These are phyloP conservation scores for Ophion slaviceki DNA, from an alignment of 2,888 invertebrate species.

Conservation along the genomic window DNA sequence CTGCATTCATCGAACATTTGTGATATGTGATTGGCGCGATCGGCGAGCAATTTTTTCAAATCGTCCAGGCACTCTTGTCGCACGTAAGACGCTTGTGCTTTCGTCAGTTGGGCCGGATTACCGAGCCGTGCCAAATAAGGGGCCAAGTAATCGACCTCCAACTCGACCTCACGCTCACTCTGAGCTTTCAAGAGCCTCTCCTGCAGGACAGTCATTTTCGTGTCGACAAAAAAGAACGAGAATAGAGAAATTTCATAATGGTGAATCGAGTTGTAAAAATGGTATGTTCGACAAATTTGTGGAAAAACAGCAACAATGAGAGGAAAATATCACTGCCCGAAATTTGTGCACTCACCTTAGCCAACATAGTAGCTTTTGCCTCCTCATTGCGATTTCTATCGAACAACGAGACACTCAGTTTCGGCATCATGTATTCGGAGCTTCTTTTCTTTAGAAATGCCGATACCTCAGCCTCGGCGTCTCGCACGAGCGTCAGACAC, in stretches of 20 bases:
- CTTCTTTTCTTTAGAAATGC: constrained; percentile 84
- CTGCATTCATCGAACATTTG: constrained; percentile 87
- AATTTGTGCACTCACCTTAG: constrained; percentile 82
- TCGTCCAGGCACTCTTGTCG: constrained; percentile 87
- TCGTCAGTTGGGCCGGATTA: constrained; percentile 83
- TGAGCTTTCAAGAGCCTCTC: constrained; percentile 85
- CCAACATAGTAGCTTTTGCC: constrained; percentile 84
- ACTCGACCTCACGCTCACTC: constrained; percentile 87
- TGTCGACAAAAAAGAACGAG: not conserved
- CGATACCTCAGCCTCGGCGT: constrained; percentile 84
- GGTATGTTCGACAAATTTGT: not conserved
- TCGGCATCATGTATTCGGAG: constrained; percentile 84
- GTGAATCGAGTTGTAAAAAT: not conserved
- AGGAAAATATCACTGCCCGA: not conserved
- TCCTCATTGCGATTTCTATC: constrained; percentile 85
- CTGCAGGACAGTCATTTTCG: constrained; percentile 74
- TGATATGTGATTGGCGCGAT: constrained; percentile 88
- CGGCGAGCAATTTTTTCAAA: constrained; percentile 87
- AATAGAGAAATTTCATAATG: not conserved
- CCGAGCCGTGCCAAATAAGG: constrained; percentile 87
- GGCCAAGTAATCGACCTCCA: constrained; percentile 87
- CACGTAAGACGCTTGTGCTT: constrained; percentile 84
- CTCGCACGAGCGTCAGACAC: constrained; percentile 85
- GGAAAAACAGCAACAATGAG: not conserved
- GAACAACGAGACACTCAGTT: constrained; percentile 84